Conservation (phyloP, 2,113 vertebrate genomes). For the Hypocryptadius cinnamomeus region DNA sequence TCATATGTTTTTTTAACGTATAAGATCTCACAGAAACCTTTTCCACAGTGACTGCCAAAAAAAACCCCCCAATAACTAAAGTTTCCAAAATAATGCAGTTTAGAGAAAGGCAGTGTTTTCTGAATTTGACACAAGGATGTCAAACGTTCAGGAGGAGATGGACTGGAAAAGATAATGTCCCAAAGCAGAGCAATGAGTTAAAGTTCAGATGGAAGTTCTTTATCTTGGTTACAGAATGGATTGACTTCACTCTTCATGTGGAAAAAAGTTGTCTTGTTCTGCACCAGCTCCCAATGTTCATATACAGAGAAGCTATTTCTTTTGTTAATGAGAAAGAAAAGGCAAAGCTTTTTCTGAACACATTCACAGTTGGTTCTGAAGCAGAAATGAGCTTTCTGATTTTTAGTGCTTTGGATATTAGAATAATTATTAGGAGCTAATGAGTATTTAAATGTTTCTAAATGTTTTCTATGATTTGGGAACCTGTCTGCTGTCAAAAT, state of each 20-base stretch:
- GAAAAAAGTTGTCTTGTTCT: background rate
- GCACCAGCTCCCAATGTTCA: background rate
- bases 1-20: too few relatives aligned
- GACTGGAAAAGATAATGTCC: conserved; percentile 5
- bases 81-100: conserved; percentile 33
- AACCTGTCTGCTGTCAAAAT: conserved; percentile 55
- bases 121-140: conserved; percentile 31
- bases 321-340: conserved; percentile 38
- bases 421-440: conserved; percentile 71
- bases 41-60: background rate
- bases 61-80: background rate
- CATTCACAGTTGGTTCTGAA: conserved; percentile 34
- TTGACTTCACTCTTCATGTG: background rate
- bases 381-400: conserved; percentile 60
- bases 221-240: background rate
- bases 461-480: conserved; percentile 66
- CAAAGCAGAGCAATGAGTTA: conserved; percentile 9
- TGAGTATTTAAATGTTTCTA: conserved; percentile 73
- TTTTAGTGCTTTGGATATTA: conserved; percentile 68
- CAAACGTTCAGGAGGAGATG: conserved; percentile 37
- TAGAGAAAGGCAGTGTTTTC: conserved; percentile 41
- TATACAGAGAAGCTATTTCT: conserved; percentile 6
- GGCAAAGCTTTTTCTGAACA: conserved; percentile 29
- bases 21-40: conserved; percentile 20
- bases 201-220: conserved; percentile 31